phyloP scores from a whole-genome alignment of 2,797 vertebrate genomes.

The Tapera naevia region DNA sequence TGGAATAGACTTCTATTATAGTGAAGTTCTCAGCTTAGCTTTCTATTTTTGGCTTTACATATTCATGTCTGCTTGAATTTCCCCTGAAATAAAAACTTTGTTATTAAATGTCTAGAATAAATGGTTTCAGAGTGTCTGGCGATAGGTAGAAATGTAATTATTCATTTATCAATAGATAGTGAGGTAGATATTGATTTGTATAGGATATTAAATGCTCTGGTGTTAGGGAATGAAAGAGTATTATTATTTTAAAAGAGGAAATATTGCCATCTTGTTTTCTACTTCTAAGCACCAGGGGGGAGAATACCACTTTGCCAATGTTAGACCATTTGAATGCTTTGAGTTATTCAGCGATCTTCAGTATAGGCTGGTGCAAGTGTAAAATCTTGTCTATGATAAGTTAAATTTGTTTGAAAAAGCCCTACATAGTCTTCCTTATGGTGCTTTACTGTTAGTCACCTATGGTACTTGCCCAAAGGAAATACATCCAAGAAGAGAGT shows the following conservation, averaged over 20 bases:
- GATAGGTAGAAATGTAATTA: constrained; percentile 39
- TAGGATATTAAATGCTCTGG: neutral
- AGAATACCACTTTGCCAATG: neutral
- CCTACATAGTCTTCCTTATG: neutral
- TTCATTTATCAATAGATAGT: constrained; percentile 40
- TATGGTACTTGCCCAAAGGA: neutral
- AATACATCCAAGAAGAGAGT: neutral
- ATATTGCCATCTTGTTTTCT: constrained; percentile 3
- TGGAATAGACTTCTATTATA: neutral
- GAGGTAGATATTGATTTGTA: constrained; percentile 23
- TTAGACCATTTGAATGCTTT: neutral
- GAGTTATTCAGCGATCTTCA: constrained; percentile 34
- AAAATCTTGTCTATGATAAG: neutral
- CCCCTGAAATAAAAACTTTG: constrained; percentile 19
- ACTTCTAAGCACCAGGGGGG: neutral
- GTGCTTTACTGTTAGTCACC: neutral
- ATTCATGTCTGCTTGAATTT: constrained; percentile 29
- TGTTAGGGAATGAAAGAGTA: neutral
- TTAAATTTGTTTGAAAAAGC: neutral
- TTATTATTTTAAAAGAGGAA: constrained; percentile 1
- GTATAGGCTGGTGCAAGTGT: neutral
- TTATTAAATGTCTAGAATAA: constrained; percentile 41
- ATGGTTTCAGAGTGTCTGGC: neutral
- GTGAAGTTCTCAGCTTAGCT: neutral
- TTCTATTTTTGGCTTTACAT: constrained; percentile 21